phyloP scores from a whole-genome alignment of 2,888 invertebrate genomes.

The Sepiola atlantica region DNA sequence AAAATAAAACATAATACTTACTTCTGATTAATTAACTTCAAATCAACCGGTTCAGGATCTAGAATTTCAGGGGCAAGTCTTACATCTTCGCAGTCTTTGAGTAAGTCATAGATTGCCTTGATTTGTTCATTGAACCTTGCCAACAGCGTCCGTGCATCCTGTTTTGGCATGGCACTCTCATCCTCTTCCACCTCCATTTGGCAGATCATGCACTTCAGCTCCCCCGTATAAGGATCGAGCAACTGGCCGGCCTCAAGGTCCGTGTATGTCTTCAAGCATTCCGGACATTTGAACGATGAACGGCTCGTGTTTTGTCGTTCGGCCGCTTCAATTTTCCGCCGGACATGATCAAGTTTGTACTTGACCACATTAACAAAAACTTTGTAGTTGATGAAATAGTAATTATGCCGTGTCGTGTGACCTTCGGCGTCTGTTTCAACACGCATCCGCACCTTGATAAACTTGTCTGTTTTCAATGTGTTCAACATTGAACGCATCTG shows the following conservation, averaged over 20 bases:
- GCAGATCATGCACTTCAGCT: slow-evolving; percentile 85
- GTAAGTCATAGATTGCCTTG: slow-evolving; percentile 89
- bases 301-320: slow-evolving; percentile 95
- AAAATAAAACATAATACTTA: slow-evolving; percentile 41
- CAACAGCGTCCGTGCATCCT: slow-evolving; percentile 90
- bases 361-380: slow-evolving; percentile 96
- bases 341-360: slow-evolving; percentile 96
- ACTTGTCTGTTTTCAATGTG: slow-evolving; percentile 89
- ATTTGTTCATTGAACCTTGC: slow-evolving; percentile 93
- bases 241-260: slow-evolving; percentile 85
- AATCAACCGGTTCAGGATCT: slow-evolving; percentile 84
- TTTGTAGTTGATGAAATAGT: slow-evolving; percentile 97
- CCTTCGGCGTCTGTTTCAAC: slow-evolving; percentile 97
- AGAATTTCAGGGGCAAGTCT: slow-evolving; percentile 93
- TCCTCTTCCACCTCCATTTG: slow-evolving; percentile 93
- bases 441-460: slow-evolving; percentile 82
- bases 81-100: slow-evolving; percentile 90
- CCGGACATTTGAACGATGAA: slow-evolving; percentile 94
- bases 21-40: slow-evolving; percentile 53
- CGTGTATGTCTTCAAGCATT: slow-evolving; percentile 93
- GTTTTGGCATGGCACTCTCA: slow-evolving; percentile 91
- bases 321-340: slow-evolving; percentile 94
- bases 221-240: slow-evolving; percentile 66
- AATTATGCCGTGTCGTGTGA: slow-evolving; percentile 95
- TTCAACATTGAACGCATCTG: slow-evolving; percentile 89